phyloP scores from a whole-genome alignment of 37 sponge, comb jelly and placozoan species.

The Ianthella basta region DNA sequence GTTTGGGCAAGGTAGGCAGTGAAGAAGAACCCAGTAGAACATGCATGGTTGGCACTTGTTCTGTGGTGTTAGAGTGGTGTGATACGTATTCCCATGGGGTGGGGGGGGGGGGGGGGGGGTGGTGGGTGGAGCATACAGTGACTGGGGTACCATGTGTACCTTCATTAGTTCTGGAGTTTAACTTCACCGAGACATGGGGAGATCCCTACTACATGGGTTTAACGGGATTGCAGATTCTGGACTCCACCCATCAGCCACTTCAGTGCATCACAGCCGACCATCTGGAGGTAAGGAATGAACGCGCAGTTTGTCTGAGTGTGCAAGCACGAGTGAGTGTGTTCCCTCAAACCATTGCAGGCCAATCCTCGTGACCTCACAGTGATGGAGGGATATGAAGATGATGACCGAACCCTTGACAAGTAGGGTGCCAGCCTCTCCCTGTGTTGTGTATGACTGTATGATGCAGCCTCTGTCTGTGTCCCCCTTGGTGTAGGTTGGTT shows the following conservation, averaged over 20 bases:
- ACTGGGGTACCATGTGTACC: too few species aligned
- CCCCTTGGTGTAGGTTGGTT: conserved; percentile 38
- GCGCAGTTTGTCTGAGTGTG: conserved; percentile 8
- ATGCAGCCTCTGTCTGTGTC: not conserved
- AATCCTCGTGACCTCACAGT: conserved; percentile 46
- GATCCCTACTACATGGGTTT: conserved; percentile 84
- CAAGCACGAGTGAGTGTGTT: not conserved
- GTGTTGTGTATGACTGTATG: not conserved
- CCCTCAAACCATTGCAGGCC: conserved; percentile 16
- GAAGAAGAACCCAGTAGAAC: too few species aligned
- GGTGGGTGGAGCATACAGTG: too few species aligned
- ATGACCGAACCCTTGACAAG: conserved; percentile 52
- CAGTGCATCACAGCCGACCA: conserved; percentile 34
- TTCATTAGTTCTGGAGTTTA: conserved; percentile 42
- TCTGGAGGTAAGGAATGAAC: conserved; percentile 34
- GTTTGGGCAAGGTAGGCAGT: too few species aligned
- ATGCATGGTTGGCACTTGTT: too few species aligned
- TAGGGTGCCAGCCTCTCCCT: not conserved
- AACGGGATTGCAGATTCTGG: conserved; percentile 78
- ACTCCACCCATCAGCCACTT: conserved; percentile 36
- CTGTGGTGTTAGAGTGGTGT: too few species aligned
- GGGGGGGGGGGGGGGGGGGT: too few species aligned
- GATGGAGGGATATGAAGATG: conserved; percentile 43
- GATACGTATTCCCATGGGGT: too few species aligned
- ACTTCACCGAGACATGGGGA: conserved; percentile 78